Evolutionary conservation across 1,140 invertebrate species (phyloP).

Genomic region (Pemphigus obesinymphae): DNA sequence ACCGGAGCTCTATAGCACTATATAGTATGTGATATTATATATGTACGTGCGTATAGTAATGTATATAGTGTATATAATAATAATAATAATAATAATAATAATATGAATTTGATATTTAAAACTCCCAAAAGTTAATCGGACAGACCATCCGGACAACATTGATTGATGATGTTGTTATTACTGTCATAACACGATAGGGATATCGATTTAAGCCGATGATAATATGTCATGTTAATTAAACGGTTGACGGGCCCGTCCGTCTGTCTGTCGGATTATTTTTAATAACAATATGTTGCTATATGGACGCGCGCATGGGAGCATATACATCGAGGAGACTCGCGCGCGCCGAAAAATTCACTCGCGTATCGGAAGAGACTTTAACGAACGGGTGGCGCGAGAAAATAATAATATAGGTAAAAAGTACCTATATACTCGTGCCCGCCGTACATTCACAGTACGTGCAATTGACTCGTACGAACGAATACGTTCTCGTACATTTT

Average conservation of each 20-base stretch:
- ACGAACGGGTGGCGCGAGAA: not conserved
- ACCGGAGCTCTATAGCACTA: not conserved
- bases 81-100: no score
- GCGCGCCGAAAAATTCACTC: not conserved
- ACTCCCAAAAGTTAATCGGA: constrained; percentile 28
- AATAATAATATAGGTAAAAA: no score
- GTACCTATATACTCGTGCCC: not conserved
- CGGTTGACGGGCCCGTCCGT: constrained; percentile 31
- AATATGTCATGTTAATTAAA: constrained; percentile 42
- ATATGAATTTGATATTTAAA: constrained; percentile 18
- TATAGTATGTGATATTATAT: not conserved
- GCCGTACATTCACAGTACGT: not conserved
- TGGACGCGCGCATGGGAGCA: not conserved
- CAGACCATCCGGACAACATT: constrained; percentile 21
- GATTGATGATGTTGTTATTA: constrained; percentile 41
- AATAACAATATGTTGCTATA: constrained; percentile 32
- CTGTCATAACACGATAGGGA: constrained; percentile 40
- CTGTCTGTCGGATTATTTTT: constrained; percentile 39
- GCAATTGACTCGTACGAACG: not conserved
- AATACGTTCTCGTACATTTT: not conserved
- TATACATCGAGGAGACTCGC: not conserved
- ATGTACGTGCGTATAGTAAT: not conserved
- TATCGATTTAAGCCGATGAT: constrained; percentile 36
- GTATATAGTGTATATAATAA: not conserved
- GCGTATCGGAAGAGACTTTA: not conserved